Evolutionary conservation across 2,113 vertebrate species (phyloP).

Genomic region (Hassar affinis): DNA sequence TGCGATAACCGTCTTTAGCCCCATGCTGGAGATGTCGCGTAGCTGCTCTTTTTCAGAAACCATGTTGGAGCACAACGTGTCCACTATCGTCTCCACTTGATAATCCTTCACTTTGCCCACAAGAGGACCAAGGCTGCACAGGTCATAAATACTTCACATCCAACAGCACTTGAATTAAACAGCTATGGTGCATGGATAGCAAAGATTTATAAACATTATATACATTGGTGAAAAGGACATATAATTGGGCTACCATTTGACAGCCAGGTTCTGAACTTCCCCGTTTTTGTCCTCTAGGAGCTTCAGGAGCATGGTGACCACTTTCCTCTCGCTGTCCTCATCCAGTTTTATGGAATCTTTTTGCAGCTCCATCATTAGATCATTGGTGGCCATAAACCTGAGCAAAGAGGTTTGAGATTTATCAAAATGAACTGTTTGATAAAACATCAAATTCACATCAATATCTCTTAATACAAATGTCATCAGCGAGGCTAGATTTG

Average conservation of each 20-base stretch:
- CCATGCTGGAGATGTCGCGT: conserved; percentile 92
- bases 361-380: conserved; percentile 94
- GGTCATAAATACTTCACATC: conserved; percentile 13
- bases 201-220: not conserved
- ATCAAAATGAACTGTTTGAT: not conserved
- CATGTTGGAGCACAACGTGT: conserved; percentile 90
- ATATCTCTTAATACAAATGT: not conserved
- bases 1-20: conserved; percentile 87
- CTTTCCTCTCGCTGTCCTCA: conserved; percentile 91
- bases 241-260: conserved; percentile 82
- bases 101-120: conserved; percentile 94
- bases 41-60: conserved; percentile 90
- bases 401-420: not conserved
- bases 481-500: not conserved
- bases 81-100: conserved; percentile 94
- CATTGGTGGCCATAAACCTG: conserved; percentile 97
- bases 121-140: conserved; percentile 84
- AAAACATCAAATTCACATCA: not conserved
- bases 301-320: conserved; percentile 87
- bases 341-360: conserved; percentile 95
- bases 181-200: not conserved
- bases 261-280: conserved; percentile 93
- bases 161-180: not conserved
- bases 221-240: not conserved
- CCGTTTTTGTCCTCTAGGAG: conserved; percentile 94